Percentiles rank a stretch among this genome's conserved stretches.
phyloP scores from a whole-genome alignment of 2,113 vertebrate genomes.

The Calidris pygmaea region DNA sequence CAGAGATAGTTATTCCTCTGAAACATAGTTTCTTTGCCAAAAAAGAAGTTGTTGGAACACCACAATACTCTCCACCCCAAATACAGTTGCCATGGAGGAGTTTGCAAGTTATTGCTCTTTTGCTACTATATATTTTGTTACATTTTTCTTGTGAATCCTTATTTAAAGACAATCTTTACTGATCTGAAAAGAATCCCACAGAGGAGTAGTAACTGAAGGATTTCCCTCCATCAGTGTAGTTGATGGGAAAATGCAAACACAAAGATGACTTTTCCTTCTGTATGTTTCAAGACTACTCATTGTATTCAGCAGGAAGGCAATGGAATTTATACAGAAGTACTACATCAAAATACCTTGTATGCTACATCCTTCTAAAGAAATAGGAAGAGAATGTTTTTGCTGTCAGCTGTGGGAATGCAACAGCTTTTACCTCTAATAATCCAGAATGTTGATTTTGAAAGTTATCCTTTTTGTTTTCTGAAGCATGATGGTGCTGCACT shows the following conservation, averaged over 20 bases:
- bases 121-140: background rate
- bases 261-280: background rate
- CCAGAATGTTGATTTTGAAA: background rate
- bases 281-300: background rate
- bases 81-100: background rate
- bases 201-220: background rate
- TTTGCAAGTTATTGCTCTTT: background rate
- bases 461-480: background rate
- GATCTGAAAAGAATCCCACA: background rate
- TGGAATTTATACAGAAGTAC: background rate
- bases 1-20: background rate
- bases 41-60: background rate
- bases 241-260: background rate
- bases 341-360: background rate
- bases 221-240: background rate
- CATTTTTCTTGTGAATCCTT: background rate
- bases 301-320: background rate
- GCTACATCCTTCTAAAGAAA: background rate
- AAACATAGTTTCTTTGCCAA: background rate
- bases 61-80: background rate
- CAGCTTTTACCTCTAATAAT: background rate
- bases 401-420: background rate
- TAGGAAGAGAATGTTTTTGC: background rate
- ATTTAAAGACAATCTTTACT: background rate
- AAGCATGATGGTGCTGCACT: background rate